Conservation (phyloP, 2,797 vertebrate species). For the Darevskia mixta region DNA sequence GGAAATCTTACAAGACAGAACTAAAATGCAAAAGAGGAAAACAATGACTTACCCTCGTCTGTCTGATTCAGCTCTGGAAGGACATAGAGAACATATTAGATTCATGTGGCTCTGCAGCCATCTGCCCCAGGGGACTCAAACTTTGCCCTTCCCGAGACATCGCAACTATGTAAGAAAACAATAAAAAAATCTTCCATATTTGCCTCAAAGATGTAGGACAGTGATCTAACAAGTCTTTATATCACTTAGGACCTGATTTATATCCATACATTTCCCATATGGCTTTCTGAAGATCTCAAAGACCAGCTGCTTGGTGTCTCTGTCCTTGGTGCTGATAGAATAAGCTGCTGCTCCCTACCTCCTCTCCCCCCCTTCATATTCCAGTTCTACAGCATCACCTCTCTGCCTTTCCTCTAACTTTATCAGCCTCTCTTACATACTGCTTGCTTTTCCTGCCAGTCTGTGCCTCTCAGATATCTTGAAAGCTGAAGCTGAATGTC, state of each 20-base stretch:
- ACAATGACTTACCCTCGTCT: conserved; percentile 69
- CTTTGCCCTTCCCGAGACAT: conserved; percentile 61
- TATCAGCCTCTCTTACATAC: conserved; percentile 3
- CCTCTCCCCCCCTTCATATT: conserved; percentile 21
- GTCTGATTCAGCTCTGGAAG: conserved; percentile 60
- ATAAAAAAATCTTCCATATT: conserved; percentile 59
- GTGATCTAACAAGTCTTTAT: conserved; percentile 37
- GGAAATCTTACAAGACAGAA: conserved; percentile 44
- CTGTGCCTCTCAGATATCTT: conserved; percentile 17
- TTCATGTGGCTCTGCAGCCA: conserved; percentile 45
- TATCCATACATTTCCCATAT: conserved; percentile 47
- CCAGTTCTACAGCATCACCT: background rate
- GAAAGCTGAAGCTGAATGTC: background rate
- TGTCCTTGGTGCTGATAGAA: conserved; percentile 73
- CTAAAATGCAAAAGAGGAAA: conserved; percentile 57
- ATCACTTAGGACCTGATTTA: conserved; percentile 40
- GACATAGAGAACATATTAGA: conserved; percentile 52
- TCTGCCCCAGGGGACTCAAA: conserved; percentile 47
- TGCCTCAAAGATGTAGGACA: conserved; percentile 56
- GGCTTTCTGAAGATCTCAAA: conserved; percentile 51
- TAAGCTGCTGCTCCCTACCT: conserved; percentile 37
- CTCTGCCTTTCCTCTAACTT: conserved; percentile 23
- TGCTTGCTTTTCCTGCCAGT: background rate
- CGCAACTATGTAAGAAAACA: conserved; percentile 53
- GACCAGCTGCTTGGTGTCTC: conserved; percentile 54